These are phyloP conservation scores for Argopecten irradians DNA, from an alignment of 1,140 invertebrate genomes.

Conservation along the genomic window DNA sequence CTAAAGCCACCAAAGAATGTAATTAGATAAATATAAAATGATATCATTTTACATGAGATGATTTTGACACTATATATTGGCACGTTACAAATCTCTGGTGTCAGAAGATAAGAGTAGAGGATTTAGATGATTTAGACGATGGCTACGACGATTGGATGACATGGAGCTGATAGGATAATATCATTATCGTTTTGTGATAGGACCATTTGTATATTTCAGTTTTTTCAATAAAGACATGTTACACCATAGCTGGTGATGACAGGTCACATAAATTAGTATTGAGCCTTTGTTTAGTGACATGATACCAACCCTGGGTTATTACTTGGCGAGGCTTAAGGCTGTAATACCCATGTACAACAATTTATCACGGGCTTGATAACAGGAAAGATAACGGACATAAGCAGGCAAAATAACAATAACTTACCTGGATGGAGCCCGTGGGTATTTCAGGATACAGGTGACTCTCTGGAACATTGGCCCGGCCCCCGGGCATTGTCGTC, in stretches of 20 bases:
- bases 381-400: not conserved
- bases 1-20: too few relatives aligned
- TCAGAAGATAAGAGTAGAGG: not conserved
- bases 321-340: not conserved
- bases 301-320: not conserved
- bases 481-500: not conserved
- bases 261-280: slow-evolving; percentile 23
- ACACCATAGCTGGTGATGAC: not conserved
- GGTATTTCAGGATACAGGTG: not conserved
- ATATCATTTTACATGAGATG: too few relatives aligned
- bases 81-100: not conserved
- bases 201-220: slow-evolving; percentile 8
- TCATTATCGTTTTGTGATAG: slow-evolving; percentile 15
- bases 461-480: not conserved
- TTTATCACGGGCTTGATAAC: not conserved
- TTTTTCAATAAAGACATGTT: not conserved
- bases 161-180: not conserved
- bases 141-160: not conserved
- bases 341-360: slow-evolving; percentile 2
- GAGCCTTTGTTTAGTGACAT: not conserved
- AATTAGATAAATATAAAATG: too few relatives aligned
- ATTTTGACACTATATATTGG: not conserved
- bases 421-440: not conserved
- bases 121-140: not conserved
- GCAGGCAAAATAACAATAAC: not conserved